phyloP scores from a whole-genome alignment of 2,113 vertebrate genomes.

The Prionailurus bengalensis region DNA sequence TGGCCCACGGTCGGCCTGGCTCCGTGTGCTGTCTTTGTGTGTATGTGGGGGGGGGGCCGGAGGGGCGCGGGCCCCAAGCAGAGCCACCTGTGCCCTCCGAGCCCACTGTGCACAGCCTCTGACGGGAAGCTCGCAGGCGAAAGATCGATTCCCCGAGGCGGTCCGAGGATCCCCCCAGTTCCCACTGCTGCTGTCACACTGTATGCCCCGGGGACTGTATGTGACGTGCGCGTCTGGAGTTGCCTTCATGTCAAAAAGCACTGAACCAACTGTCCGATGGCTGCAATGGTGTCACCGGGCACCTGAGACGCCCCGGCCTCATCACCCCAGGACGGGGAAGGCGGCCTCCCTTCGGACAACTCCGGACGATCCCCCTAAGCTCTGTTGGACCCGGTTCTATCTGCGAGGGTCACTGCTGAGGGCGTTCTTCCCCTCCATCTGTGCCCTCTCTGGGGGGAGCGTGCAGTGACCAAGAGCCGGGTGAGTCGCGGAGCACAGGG shows the following conservation, averaged over 20 bases:
- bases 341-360: not conserved
- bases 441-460: not conserved
- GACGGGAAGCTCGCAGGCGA: not conserved
- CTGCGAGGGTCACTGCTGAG: accelerated
- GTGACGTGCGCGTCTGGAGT: not conserved
- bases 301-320: accelerated
- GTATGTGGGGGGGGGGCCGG: not conserved
- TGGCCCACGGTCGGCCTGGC: not conserved
- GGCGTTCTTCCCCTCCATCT: not conserved
- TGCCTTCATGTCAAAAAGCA: not conserved
- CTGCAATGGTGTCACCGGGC: accelerated
- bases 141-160: not conserved
- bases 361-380: not conserved
- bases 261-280: accelerated
- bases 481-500: not conserved
- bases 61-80: accelerated
- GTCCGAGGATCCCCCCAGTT: accelerated
- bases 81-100: accelerated
- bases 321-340: not conserved
- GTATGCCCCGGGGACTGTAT: accelerated
- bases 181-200: accelerated
- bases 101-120: not conserved
- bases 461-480: not conserved
- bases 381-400: not conserved
- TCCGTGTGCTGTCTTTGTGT: not conserved